Evolutionary conservation across 2,113 vertebrate genomes (phyloP), one percentile per base, ranked within the genome.

Genomic region (Urocolius indicus): DNA sequence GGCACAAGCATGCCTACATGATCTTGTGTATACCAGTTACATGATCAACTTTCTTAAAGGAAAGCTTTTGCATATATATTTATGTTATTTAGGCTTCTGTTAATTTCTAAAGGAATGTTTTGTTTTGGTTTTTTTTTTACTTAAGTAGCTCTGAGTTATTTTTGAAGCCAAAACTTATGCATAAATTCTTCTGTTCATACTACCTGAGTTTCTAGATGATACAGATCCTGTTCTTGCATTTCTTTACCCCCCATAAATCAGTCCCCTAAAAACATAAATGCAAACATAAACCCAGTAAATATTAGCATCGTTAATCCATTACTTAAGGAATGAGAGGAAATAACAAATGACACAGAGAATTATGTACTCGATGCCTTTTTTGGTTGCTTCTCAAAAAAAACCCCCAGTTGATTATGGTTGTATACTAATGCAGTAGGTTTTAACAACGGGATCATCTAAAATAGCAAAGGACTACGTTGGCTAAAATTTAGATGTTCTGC

Each of bases 361-460:
- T 36, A 79, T 89, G 21, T 32, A 65, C 87, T 93, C 77, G 69
- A 15, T 95, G 89, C 81, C 87, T 96, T 97, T 94, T 97, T 95
- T 91, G 93, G 87, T 94, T 92, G 58, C 26, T 84, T 82, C 59
- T 90, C 45, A 71, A 36, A 68, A 41, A 63, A 62, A 66, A 82
- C 54, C 62, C 54, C 62, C 26, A 6, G 45, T 92, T 65, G 52
- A 43, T 65, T 87, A 81, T 89, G 81, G 46, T 52, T 82, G 24
- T 75, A 24, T 36, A 49, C n/a, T 89, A 90, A 81, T 67, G 43
- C 61, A 78, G n/a, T 72, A 49, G 79, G 77, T 94, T 96, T 95
- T 94, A 95, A 72, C 89, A 96, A 75, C 91, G 91, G 84, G 87
- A 66, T 94, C 77, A 79, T 96, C 94, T 91, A 38, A 94, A 96